Percentiles rank a stretch among this genome's conserved stretches.
phyloP scores from a whole-genome alignment of 2,888 invertebrate species.

The Eumerus sabulonum region DNA sequence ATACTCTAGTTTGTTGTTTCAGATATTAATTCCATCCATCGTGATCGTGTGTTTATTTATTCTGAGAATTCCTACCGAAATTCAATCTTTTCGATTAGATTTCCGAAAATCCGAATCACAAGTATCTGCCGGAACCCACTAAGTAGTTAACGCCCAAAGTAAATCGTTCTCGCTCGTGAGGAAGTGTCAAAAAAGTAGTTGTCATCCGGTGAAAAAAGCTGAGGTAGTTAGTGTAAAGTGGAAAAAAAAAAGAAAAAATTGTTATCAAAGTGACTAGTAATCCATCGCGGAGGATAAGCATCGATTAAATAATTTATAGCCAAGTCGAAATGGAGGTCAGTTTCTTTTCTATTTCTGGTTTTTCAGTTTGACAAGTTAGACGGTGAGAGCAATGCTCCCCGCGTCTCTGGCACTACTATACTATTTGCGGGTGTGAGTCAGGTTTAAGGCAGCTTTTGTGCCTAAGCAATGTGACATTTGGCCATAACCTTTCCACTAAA shows the following conservation, averaged over 20 bases:
- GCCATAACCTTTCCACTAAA: conserved; percentile 49
- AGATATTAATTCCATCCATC: conserved; percentile 11
- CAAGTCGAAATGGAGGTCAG: conserved; percentile 53
- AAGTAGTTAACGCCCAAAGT: conserved; percentile 60
- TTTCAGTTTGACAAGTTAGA: conserved; percentile 37
- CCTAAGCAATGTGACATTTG: conserved; percentile 62
- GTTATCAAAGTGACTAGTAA: conserved; percentile 48
- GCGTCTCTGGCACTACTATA: conserved; percentile 12
- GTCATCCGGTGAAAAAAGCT: conserved; percentile 10
- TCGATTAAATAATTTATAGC: conserved; percentile 25
- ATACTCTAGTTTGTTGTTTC: conserved; percentile 37
- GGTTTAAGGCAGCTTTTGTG: conserved; percentile 44
- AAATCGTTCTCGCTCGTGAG: conserved; percentile 23
- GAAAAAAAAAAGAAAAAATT: conserved; percentile 6
- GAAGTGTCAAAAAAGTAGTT: conserved; percentile 46
- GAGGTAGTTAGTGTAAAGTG: conserved; percentile 12
- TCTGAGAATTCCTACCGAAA: conserved; percentile 1
- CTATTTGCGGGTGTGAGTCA: conserved; percentile 64
- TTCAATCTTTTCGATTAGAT: conserved; percentile 13
- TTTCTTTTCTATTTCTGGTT: conserved; percentile 33
- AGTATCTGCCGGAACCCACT: conserved; percentile 16
- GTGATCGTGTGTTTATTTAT: conserved; percentile 15
- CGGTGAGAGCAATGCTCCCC: conserved; percentile 34
- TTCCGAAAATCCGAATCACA: background rate
- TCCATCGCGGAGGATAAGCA: conserved; percentile 41